Base-by-base conservation (phyloP, 2,113 vertebrate genomes). In the Thunnus maccoyii region DNA sequence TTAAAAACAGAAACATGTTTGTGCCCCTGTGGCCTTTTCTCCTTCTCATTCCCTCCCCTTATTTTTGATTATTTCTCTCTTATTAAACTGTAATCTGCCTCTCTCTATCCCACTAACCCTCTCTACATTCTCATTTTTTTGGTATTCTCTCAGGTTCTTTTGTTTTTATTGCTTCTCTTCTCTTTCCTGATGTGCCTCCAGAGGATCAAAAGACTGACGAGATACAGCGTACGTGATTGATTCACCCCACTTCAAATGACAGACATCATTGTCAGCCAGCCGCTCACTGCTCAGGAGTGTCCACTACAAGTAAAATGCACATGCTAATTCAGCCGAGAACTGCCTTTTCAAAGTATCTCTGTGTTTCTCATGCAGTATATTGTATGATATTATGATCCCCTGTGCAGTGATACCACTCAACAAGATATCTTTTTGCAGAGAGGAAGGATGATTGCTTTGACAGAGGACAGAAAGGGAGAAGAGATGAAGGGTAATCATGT, bases 391-490 rank as follows among this genome's bases (percentile, higher is more conserved):
- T 72, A 68, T 51, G 30, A 76, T 71, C 76, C 72, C 74, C 41
- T 17, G 16, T 48, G 73, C 36, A 48, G 47, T 22, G 70, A 68
- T n/a, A 51, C 2, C 16, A 46, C 30, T 86, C 63, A 10, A 48
- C 0, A 14, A 41, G 62, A 72, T 25, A 13, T 60, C 73, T 89
- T 80, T 72, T 68, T 64, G 48, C 36, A 4, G 68, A 64, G 52
- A 61, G 22, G 62, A 72, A 47, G 67, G 60, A 72, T 79, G 82
- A 93, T 87, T 88, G 60, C 80, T 80, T 71, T 70, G 25, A 82
- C 64, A 22, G 54, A 66, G 48, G 16, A 51, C 65, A 69, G 64
- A 72, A 65, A 25, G 17, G 64, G 60, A 74, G 64, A 30, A 8
- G 56, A 72, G 83, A 69, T 76, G 85, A 80, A 20, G 25, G 62